These are phyloP conservation scores for Eupelmus urozonus DNA, from an alignment of 2,888 invertebrate genomes.

Conservation along the genomic window DNA sequence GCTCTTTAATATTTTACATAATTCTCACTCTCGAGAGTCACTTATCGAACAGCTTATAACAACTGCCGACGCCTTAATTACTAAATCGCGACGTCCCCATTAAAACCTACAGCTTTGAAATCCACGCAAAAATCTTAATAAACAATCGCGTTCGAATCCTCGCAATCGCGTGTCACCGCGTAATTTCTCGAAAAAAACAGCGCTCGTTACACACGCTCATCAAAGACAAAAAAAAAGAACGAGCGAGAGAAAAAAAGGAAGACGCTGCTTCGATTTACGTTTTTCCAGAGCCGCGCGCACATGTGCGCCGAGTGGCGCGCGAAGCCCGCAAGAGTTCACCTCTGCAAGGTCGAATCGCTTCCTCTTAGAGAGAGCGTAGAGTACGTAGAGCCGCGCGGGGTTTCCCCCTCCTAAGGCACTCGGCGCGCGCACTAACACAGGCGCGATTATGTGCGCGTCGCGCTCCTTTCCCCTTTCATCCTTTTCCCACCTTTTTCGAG, in stretches of 20 bases:
- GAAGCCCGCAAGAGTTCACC: conserved; percentile 68
- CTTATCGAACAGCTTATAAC: background rate
- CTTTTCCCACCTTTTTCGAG: conserved; percentile 23
- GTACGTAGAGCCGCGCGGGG: no score
- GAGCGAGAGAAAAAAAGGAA: background rate
- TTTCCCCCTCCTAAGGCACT: conserved; percentile 45
- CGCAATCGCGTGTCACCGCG: no score
- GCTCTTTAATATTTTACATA: background rate
- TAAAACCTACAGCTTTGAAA: no score
- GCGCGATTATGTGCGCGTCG: background rate
- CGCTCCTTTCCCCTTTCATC: conserved; percentile 42
- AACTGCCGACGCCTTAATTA: no score
- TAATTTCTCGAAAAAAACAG: no score
- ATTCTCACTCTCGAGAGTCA: background rate
- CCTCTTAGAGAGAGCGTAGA: conserved; percentile 57
- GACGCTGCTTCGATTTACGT: background rate
- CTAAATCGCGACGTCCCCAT: no score
- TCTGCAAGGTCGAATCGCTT: conserved; percentile 69
- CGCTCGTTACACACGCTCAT: no score
- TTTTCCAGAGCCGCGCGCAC: background rate
- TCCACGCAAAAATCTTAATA: no score
- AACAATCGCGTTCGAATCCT: no score
- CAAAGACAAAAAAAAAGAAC: no score
- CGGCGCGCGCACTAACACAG: no score
- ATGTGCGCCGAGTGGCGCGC: no score